Percentiles rank a stretch among this genome's conserved stretches.
Evolutionary conservation across 2,797 vertebrate genomes (phyloP).

Genomic region (Betta splendens): DNA sequence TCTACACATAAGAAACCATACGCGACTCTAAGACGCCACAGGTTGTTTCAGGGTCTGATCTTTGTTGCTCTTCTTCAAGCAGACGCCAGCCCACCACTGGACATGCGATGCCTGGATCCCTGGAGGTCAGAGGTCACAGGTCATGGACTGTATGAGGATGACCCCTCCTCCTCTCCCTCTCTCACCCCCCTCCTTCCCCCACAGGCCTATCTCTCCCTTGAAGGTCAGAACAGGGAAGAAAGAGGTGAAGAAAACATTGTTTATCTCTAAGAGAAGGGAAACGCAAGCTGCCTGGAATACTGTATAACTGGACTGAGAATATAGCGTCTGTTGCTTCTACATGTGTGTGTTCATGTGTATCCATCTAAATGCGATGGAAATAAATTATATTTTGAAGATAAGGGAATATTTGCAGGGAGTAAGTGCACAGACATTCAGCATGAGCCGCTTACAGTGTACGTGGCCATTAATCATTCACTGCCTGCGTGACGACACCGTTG

Average conservation of each 20-base stretch:
- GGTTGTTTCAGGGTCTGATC: background rate
- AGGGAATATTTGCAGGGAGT: slow-evolving; percentile 15
- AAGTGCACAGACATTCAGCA: slow-evolving; percentile 13
- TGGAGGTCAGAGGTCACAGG: slow-evolving; percentile 67
- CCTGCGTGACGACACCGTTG: slow-evolving; percentile 45
- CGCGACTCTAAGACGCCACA: background rate
- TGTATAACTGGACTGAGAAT: slow-evolving; percentile 29
- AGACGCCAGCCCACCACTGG: slow-evolving; percentile 55
- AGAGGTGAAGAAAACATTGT: slow-evolving; percentile 80
- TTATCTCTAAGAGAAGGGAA: slow-evolving; percentile 69
- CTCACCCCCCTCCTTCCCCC: slow-evolving; percentile 65
- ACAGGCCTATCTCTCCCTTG: slow-evolving; percentile 71
- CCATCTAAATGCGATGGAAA: slow-evolving; percentile 17
- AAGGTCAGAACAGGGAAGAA: slow-evolving; percentile 75
- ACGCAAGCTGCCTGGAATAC: slow-evolving; percentile 17
- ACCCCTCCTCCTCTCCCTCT: slow-evolving; percentile 62
- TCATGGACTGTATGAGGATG: slow-evolving; percentile 59
- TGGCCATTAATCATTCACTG: slow-evolving; percentile 35
- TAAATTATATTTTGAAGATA: slow-evolving; percentile 12
- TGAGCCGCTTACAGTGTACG: slow-evolving; percentile 52
- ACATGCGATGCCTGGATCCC: slow-evolving; percentile 41
- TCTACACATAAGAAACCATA: background rate
- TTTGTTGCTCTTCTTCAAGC: slow-evolving; percentile 31
- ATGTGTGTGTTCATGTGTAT: slow-evolving; percentile 20
- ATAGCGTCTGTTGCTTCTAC: slow-evolving; percentile 28